Base-by-base conservation (phyloP, 2,113 vertebrate species). In the Petroica traversi region DNA sequence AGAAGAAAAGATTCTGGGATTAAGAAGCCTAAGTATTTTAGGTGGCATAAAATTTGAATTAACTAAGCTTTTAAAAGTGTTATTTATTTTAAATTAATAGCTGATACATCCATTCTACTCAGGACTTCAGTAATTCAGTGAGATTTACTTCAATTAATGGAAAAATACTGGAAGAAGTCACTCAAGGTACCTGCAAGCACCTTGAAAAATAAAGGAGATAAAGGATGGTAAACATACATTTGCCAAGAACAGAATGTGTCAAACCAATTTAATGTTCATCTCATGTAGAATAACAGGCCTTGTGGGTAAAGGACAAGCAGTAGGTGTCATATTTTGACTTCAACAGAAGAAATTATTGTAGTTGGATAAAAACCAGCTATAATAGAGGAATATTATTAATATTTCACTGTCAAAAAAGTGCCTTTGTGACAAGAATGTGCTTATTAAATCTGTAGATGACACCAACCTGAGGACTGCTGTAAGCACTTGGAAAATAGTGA, bases 261-360 rank as follows among this genome's bases (percentile, higher is more conserved):
- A 96, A 83, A 93, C 49, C 62, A 61, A 73, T 95, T 94, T 92
- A 49, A 79, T 93, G 73, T 94, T 93, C 45, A 66, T 90, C 38
- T 68, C 3, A 2, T 4, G 4, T 31, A 49, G 29, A 88, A 62
- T 76, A 92, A 82, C 67, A 88, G 36, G 34, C 20, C 46, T 90
- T 85, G 62, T 69, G 67, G 41, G 62, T 85, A 85, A 85, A 88
- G 90, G 58, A 90, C 58, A 83, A 78, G 82, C 45, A 80, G 48
- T 57, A 73, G 57, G 46, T 79, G 54, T 88, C 82, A 79, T 85
- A 17, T 95, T 97, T 95, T 89, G 85, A 85, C 71, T 95, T 90
- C 49, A 76, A 61, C 62, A 73, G 41, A 79, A 73, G 33, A 62
- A 66, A 93, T 93, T 85, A 64, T 66, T 69, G 85, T 94, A 92